Conservation (phyloP, 2,797 vertebrate genomes). For the Nannoperca obscura region DNA sequence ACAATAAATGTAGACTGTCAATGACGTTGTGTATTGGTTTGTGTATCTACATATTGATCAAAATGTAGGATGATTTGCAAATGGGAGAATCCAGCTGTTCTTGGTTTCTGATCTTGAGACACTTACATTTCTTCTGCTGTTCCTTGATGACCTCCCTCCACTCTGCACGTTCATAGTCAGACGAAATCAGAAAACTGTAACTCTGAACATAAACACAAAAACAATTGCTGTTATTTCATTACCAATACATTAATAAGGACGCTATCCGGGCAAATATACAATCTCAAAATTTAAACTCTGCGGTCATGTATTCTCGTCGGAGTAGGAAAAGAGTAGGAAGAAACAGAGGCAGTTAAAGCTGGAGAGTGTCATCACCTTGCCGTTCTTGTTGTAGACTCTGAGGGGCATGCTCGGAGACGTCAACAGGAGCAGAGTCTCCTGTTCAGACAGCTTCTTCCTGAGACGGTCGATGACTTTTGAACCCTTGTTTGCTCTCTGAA, state of each 20-base stretch:
- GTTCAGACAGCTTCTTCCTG: constrained; percentile 96
- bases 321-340: constrained; percentile 3
- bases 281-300: neutral
- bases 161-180: constrained; percentile 96
- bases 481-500: constrained; percentile 95
- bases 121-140: constrained; percentile 98
- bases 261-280: neutral
- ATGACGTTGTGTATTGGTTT: neutral
- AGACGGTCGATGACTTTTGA: constrained; percentile 95
- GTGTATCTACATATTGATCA: neutral
- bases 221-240: constrained; percentile 1
- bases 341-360: neutral
- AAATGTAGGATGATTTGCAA: neutral
- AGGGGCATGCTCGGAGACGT: constrained; percentile 96
- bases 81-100: neutral
- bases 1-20: constrained; percentile 16
- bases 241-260: neutral
- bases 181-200: constrained; percentile 95
- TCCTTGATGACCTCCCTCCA: constrained; percentile 96
- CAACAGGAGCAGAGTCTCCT: constrained; percentile 94
- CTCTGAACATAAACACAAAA: constrained; percentile 80
- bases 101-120: constrained; percentile 9
- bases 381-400: constrained; percentile 92
- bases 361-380: constrained; percentile 88
- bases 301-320: neutral